Conservation (phyloP, 2,888 invertebrate species). For the Caenorhabditis panamensis region DNA sequence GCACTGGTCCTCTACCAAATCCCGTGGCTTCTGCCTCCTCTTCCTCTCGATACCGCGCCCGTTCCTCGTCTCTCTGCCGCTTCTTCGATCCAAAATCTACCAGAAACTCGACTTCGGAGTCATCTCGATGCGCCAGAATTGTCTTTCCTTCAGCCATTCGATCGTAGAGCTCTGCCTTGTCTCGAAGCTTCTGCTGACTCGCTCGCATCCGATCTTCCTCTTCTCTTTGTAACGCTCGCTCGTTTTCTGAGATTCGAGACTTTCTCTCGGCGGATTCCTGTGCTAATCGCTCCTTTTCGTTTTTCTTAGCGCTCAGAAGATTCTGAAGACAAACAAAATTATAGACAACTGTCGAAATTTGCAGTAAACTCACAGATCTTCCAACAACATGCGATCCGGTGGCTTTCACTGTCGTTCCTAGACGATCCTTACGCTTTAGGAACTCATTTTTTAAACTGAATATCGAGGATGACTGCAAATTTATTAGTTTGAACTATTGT, state of each 20-base stretch:
- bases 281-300: constrained; percentile 59
- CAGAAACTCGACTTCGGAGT: constrained; percentile 69
- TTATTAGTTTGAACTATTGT: no score
- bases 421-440: constrained; percentile 37
- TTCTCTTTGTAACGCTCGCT: constrained; percentile 63
- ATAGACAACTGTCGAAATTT: no score
- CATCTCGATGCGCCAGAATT: constrained; percentile 63
- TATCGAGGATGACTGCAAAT: constrained; percentile 52
- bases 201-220: constrained; percentile 61
- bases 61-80: constrained; percentile 31
- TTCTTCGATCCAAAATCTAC: constrained; percentile 74
- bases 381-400: constrained; percentile 34
- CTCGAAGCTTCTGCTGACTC: constrained; percentile 47
- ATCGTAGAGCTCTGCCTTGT: constrained; percentile 75
- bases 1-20: constrained; percentile 56
- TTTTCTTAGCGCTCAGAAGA: constrained; percentile 57
- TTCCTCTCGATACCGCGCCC: constrained; percentile 36
- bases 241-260: constrained; percentile 61
- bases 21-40: constrained; percentile 33
- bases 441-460: constrained; percentile 65
- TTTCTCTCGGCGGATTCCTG: constrained; percentile 47
- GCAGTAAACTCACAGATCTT: constrained; percentile 36
- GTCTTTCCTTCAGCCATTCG: constrained; percentile 67
- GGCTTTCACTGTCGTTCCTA: constrained; percentile 9
- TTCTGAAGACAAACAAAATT: no score